These are phyloP conservation scores for Helogale parvula DNA, from an alignment of 2,113 vertebrate species.

Conservation along the genomic window DNA sequence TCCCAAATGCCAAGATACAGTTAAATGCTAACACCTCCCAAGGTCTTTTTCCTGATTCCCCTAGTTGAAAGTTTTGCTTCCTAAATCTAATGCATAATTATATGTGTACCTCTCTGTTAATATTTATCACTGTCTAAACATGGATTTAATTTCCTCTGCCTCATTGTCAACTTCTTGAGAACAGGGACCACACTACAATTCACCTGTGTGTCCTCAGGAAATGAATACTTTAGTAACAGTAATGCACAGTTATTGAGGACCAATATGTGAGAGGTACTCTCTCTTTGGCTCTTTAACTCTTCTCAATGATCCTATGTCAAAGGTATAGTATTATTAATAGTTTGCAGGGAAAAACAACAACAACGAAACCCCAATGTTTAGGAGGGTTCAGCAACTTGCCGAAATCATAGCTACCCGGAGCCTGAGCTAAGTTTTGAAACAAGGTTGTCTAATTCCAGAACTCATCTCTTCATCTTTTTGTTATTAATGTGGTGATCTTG, in stretches of 20 bases:
- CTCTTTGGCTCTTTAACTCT: neutral
- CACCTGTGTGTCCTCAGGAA: neutral
- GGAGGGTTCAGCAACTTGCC: neutral
- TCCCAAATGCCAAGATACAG: neutral
- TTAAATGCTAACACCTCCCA: neutral
- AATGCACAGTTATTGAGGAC: neutral
- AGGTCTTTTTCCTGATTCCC: neutral
- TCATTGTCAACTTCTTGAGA: neutral
- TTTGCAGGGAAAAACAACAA: neutral
- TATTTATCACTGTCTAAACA: neutral
- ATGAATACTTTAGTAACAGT: neutral
- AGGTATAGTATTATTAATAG: neutral
- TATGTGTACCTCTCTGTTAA: neutral
- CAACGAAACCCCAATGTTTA: neutral
- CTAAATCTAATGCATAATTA: neutral
- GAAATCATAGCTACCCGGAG: neutral
- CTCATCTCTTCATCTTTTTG: neutral
- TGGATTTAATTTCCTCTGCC: conserved; percentile 10
- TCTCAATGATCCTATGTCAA: neutral
- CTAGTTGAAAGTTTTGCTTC: neutral
- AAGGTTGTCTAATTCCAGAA: neutral
- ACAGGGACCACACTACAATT: neutral
- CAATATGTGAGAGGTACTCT: neutral
- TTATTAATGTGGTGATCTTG: neutral
- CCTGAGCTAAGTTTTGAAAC: neutral